Percentiles rank a stretch among this genome's conserved stretches.
Evolutionary conservation across 2,797 vertebrate species (phyloP).

Genomic region (Pseudomugil tenellus): DNA sequence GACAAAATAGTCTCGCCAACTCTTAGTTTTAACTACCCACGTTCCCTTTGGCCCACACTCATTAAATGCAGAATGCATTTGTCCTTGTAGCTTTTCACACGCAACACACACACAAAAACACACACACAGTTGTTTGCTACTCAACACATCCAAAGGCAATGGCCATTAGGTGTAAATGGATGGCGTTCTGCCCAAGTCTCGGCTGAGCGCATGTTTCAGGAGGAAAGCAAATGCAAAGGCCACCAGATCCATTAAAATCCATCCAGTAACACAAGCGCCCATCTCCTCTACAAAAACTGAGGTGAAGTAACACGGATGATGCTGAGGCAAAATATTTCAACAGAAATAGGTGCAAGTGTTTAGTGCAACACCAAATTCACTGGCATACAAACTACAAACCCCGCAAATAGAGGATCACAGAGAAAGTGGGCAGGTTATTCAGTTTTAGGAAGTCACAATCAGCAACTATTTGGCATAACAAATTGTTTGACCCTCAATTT

Average conservation of each 20-base stretch:
- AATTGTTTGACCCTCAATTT: too few species aligned
- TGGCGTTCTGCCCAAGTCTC: conserved; percentile 73
- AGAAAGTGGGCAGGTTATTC: not conserved
- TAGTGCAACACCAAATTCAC: not conserved
- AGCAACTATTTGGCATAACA: not conserved
- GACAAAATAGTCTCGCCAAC: conserved; percentile 84
- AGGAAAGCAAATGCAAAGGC: conserved; percentile 71
- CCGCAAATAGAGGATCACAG: not conserved
- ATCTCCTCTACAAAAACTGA: conserved; percentile 38
- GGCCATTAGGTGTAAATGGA: conserved; percentile 84
- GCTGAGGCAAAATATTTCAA: conserved; percentile 27
- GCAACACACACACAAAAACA: conserved; percentile 36
- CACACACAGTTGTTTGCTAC: conserved; percentile 66
- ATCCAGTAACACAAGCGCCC: conserved; percentile 45
- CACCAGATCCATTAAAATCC: conserved; percentile 72
- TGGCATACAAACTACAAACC: not conserved
- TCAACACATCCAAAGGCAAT: conserved; percentile 72
- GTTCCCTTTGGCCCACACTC: conserved; percentile 83
- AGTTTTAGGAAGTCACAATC: not conserved
- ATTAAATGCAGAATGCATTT: conserved; percentile 84
- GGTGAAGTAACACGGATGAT: conserved; percentile 34
- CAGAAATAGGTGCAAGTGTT: conserved; percentile 11
- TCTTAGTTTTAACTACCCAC: conserved; percentile 84
- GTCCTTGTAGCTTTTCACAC: conserved; percentile 84
- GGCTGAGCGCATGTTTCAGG: conserved; percentile 69